Evolutionary conservation across 2,888 invertebrate species (phyloP), one percentile per base, ranked within the genome.

Genomic region (Apamea epomidion): DNA sequence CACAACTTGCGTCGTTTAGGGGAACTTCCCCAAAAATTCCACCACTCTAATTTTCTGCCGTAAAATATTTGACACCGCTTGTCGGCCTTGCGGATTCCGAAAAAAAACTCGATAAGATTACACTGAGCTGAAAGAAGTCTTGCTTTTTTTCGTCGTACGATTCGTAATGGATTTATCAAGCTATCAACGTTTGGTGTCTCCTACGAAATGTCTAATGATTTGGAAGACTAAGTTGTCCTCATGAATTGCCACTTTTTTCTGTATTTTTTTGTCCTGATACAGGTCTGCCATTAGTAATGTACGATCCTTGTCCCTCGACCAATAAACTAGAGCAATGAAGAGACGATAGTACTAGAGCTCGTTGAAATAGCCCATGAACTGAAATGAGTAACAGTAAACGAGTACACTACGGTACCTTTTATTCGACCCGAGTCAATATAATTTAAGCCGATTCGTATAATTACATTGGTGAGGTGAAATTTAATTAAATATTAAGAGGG

Each of bases 1-100:
- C 85, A 84, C 91, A 94, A 95, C 92, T 94, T 93, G 89, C 87
- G 89, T 93, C 93, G 92, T 94, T 95, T 94, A 88, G 89, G 90
- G 87, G 86, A 93, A 93, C 92, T 91, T 93, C 92, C 87, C 86
- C 88, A 91, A 91, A 92, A 93, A 94, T 93, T 92, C 91, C 91
- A 88, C 83, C 88, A 88, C 89, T 91, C 91, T 85, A 89, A 89
- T 88, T 88, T 85, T 88, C 87, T 86, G 82, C 80, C 86, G 89
- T 90, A 87, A 93, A 93, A 93, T 94, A 94, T 94, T 94, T 90
- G 90, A 88, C 83, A 90, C 89, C 90, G 78, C 83, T 84, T 92
- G 92, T 91, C 91, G 92, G 87, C 91, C 90, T 79, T 72, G 84
- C 62, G 81, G 77, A 90, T 84, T 86, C 84, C 78, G 79, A 84